These are phyloP conservation scores for Prorops nasuta DNA, from an alignment of 1,140 invertebrate species.

Conservation along the genomic window DNA sequence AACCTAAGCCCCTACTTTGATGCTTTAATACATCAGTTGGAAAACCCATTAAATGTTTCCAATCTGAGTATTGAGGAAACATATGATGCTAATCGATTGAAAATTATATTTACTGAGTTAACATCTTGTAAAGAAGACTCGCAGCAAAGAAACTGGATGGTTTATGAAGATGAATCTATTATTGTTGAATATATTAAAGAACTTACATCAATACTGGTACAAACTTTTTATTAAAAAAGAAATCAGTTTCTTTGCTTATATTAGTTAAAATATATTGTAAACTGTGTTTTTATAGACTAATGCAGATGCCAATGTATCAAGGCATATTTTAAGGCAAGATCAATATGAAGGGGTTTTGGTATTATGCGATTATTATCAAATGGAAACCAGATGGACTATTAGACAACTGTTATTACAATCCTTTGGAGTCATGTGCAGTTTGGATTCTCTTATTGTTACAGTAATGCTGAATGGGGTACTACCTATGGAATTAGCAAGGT, in stretches of 20 bases:
- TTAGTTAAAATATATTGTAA: constrained; percentile 3
- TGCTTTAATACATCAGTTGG: constrained; percentile 55
- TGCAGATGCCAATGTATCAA: constrained; percentile 78
- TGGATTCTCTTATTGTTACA: constrained; percentile 76
- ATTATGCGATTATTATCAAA: constrained; percentile 87
- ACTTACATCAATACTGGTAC: constrained; percentile 83
- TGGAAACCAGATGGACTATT: constrained; percentile 84
- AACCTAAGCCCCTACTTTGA: constrained; percentile 62
- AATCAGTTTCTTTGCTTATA: neutral
- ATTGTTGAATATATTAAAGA: constrained; percentile 83
- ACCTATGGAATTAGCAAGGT: constrained; percentile 81
- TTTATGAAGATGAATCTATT: constrained; percentile 86
- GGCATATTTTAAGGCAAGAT: constrained; percentile 73
- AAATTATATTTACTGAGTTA: constrained; percentile 76
- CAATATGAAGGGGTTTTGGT: constrained; percentile 74
- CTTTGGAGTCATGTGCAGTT: constrained; percentile 81
- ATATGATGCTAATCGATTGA: constrained; percentile 76
- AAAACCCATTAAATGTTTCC: constrained; percentile 62
- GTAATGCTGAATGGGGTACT: constrained; percentile 83
- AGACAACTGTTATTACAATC: constrained; percentile 77
- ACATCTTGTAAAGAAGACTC: constrained; percentile 88
- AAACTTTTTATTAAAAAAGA: constrained; percentile 6
- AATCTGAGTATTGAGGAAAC: constrained; percentile 65
- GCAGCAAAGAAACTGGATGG: constrained; percentile 89
- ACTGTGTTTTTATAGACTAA: constrained; percentile 65